Evolutionary conservation across 2,888 invertebrate genomes (phyloP), one percentile per base, ranked within the genome.

Genomic region (Leptinotarsa tumamoca): DNA sequence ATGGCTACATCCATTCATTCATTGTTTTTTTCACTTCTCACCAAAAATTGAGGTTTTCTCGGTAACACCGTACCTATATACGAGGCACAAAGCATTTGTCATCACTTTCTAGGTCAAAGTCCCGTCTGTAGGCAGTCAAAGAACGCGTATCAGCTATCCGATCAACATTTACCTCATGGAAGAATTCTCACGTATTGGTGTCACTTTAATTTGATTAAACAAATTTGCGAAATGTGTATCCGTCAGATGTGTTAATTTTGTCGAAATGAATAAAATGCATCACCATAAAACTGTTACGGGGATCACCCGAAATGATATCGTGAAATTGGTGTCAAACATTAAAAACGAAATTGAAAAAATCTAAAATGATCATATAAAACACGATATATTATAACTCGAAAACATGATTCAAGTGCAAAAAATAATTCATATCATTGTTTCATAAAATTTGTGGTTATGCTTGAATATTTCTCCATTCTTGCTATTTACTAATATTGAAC

Each of bases 131-230:
- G 27, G 21, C 58, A 23, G 23, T 23, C 23, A 58, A 14, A 21
- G 15, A 23, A 23, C 15, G 23, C 23, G 51, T 23, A 67, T 58
- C 58, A 14, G 23, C 4, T 23, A 14, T 17, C 52, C 23, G 58
- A 58, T 14, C 14, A 66, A 66, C 58, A 73, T 52, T 14, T 67
- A 68, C 73, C 67, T 73, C 73, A 73, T 73, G 73, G 68, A 73
- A 73, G 54, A 68, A 61, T 73, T 67, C 51, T 27, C 58, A 51
- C 23, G 27, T n/a, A 73, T 67, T 50, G 67, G 56, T 71, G 63
- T 63, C 61, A 68, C 18, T 73, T 58, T 73, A 73, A 73, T 73
- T 68, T 58, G 61, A 73, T 73, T 73, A 61, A 68, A 52, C 50
- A 68, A 68, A 73, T 73, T 68, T 72, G 67, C 72, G 67, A 54